A percentile compares a stretch with the other conserved stretches of the same genome.
phyloP scores from a whole-genome alignment of 2,888 invertebrate genomes.

The Pachycephus smyrnensis region DNA sequence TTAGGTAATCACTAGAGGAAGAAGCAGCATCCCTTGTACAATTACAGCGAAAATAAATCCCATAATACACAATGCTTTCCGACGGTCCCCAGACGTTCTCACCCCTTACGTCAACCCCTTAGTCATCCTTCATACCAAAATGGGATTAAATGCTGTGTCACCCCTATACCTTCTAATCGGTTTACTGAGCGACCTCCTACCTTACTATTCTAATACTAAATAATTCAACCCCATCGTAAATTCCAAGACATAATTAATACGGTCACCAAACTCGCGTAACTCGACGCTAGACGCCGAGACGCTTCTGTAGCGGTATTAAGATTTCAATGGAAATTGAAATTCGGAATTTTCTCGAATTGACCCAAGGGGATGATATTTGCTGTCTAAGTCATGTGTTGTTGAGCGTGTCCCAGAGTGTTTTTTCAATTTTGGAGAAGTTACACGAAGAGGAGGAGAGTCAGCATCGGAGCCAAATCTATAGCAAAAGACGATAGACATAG shows the following conservation, averaged over 20 bases:
- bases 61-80: not conserved
- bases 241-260: not conserved
- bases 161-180: not conserved
- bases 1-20: not conserved
- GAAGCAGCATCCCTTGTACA: not conserved
- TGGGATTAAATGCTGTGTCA: not conserved
- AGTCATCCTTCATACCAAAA: not conserved
- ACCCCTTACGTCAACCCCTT: not conserved
- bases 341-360: not conserved
- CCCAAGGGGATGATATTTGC: not conserved
- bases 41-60: not conserved
- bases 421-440: not conserved
- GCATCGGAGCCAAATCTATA: not conserved
- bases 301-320: not conserved
- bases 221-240: not conserved
- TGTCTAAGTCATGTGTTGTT: not conserved
- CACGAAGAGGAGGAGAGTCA: not conserved
- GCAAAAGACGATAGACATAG: not conserved
- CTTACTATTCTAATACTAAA: not conserved
- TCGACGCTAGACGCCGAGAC: not conserved
- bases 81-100: not conserved
- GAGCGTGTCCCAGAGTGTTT: not conserved
- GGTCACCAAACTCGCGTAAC: not conserved
- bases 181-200: not conserved
- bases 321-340: not conserved